These are phyloP conservation scores for Ladona fulva DNA, from an alignment of 1,140 invertebrate species.

Conservation along the genomic window DNA sequence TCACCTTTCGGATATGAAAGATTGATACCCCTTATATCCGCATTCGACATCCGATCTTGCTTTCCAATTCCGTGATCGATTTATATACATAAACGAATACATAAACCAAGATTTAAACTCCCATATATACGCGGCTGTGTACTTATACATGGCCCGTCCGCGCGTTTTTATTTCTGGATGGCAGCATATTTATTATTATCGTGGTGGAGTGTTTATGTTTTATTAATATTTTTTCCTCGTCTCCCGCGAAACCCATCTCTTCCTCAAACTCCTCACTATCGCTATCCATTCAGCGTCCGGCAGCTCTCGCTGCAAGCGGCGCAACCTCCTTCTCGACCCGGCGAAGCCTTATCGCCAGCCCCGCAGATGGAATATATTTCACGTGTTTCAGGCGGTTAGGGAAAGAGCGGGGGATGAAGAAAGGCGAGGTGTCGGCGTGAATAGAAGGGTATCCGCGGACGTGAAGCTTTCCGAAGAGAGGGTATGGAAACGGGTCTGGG, in stretches of 20 bases:
- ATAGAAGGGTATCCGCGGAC: background rate
- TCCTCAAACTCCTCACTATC: constrained; percentile 8
- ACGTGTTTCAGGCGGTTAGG: background rate
- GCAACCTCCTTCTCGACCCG: background rate
- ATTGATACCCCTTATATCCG: no score
- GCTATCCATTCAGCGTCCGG: background rate
- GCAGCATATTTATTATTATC: background rate
- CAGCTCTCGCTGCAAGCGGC: background rate
- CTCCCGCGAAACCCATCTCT: background rate
- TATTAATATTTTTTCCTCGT: background rate
- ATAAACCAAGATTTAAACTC: no score
- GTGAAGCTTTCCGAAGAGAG: background rate
- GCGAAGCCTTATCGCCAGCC: background rate
- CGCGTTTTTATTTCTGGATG: no score
- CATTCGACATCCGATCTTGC: no score
- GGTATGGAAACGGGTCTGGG: background rate
- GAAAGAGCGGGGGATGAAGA: background rate
- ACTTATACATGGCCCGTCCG: no score
- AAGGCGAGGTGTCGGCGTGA: background rate
- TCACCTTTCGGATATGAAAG: no score
- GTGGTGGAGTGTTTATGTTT: background rate
- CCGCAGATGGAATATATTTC: constrained; percentile 9
- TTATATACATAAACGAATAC: no score
- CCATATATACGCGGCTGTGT: no score
- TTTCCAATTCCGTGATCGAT: no score